phyloP scores from a whole-genome alignment of 2,888 invertebrate genomes.

The Galeopsomyia nigrocyanea region DNA sequence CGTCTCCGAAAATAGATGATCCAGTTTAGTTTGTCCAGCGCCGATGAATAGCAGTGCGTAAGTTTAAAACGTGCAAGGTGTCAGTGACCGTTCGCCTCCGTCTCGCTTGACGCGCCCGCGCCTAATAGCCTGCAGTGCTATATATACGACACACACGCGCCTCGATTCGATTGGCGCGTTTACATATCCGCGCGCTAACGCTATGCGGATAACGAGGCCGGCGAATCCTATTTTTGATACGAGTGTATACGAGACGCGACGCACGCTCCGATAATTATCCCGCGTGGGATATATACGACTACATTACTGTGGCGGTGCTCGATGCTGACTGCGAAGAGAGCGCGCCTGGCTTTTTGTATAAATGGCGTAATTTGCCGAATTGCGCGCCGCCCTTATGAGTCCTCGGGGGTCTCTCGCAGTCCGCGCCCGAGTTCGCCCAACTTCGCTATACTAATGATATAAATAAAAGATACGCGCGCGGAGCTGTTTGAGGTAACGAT shows the following conservation, averaged over 20 bases:
- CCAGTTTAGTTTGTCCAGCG: no score
- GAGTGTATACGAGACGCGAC: background rate
- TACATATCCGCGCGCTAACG: background rate
- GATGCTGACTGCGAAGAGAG: background rate
- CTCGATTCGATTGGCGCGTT: constrained; percentile 23
- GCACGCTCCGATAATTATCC: background rate
- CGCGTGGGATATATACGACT: background rate
- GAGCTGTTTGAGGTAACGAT: constrained; percentile 57
- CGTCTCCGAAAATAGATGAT: no score
- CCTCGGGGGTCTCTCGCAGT: constrained; percentile 52
- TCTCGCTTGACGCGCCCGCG: no score
- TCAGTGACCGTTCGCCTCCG: no score
- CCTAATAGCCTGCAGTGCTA: background rate
- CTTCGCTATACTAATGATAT: constrained; percentile 58
- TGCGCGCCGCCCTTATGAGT: constrained; percentile 54
- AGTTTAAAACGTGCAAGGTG: no score
- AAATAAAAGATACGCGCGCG: constrained; percentile 60
- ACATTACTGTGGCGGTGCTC: no score
- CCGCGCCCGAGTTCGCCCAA: constrained; percentile 36
- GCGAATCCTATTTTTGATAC: constrained; percentile 29
- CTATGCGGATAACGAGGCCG: constrained; percentile 35
- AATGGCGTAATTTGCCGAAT: constrained; percentile 55
- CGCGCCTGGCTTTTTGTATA: constrained; percentile 51
- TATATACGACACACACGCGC: background rate
- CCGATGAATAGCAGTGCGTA: no score